Conservation (phyloP, 2,113 vertebrate species). For the Menidia beryllina region DNA sequence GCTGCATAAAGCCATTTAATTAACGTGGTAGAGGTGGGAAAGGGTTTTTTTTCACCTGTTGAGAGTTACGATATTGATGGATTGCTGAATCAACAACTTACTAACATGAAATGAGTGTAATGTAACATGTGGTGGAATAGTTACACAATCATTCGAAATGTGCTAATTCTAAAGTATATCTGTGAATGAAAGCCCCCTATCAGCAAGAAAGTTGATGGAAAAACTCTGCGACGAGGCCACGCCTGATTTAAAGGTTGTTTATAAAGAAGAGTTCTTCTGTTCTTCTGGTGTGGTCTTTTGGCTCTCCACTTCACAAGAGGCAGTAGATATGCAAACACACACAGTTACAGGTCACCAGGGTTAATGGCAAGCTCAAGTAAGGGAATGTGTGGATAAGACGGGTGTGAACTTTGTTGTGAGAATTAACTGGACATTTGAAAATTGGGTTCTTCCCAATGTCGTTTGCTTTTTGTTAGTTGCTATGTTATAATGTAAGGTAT, state of each 20-base stretch:
- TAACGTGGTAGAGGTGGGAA: neutral
- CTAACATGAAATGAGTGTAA: slow-evolving; percentile 16
- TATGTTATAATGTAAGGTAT: slow-evolving; percentile 12
- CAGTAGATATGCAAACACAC: slow-evolving; percentile 63
- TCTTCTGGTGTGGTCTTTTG: slow-evolving; percentile 77
- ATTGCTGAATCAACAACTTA: slow-evolving; percentile 25
- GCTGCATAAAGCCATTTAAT: neutral
- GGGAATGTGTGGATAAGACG: slow-evolving; percentile 63
- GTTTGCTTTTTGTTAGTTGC: slow-evolving; percentile 27
- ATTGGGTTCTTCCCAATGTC: slow-evolving; percentile 23
- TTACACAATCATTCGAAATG: slow-evolving; percentile 28
- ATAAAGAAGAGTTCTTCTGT: slow-evolving; percentile 63
- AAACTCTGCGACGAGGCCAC: slow-evolving; percentile 42
- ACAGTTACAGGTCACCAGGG: slow-evolving; percentile 64
- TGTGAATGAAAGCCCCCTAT: slow-evolving; percentile 37
- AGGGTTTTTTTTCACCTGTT: neutral
- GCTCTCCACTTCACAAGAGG: slow-evolving; percentile 51
- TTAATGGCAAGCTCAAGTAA: slow-evolving; percentile 55
- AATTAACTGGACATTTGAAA: slow-evolving; percentile 39
- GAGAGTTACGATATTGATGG: slow-evolving; percentile 5
- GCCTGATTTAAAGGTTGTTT: slow-evolving; percentile 64
- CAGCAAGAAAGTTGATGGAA: slow-evolving; percentile 49
- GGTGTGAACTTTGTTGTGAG: slow-evolving; percentile 55
- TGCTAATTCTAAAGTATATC: slow-evolving; percentile 42
- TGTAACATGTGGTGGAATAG: slow-evolving; percentile 6